Percentiles rank a stretch among this genome's conserved stretches.
Evolutionary conservation across 2,113 vertebrate genomes (phyloP).

Genomic region (Dunckerocampus dactyliophorus): DNA sequence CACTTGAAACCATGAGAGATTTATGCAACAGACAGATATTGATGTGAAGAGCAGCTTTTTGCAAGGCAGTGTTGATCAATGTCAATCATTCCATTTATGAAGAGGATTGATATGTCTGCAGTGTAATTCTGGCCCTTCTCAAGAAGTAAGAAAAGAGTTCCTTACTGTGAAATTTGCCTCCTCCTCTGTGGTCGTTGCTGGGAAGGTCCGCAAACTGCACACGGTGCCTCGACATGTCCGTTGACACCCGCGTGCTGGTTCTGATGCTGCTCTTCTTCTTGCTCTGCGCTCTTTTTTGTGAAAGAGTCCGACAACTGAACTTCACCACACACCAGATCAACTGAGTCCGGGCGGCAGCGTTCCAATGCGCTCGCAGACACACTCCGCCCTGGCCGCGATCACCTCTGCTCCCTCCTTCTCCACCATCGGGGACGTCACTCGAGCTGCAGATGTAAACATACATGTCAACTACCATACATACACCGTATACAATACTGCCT

Average conservation of each 20-base stretch:
- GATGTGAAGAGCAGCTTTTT: background rate
- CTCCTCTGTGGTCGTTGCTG: conserved; percentile 62
- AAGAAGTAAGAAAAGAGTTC: background rate
- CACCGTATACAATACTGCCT: background rate
- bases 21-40: background rate
- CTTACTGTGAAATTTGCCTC: conserved; percentile 70
- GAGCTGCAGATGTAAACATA: background rate
- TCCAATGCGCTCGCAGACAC: conserved; percentile 4
- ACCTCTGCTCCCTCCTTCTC: conserved; percentile 4
- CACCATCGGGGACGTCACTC: background rate
- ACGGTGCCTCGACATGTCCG: conserved; percentile 75
- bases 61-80: background rate
- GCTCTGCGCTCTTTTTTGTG: background rate
- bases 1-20: background rate
- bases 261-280: background rate
- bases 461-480: too few relatives aligned
- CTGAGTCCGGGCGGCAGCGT: conserved; percentile 12
- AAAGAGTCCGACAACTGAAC: conserved; percentile 48
- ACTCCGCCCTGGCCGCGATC: background rate
- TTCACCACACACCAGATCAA: conserved; percentile 22
- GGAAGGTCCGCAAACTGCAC: conserved; percentile 76
- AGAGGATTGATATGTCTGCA: background rate
- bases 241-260: conserved; percentile 12
- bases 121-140: too few relatives aligned
- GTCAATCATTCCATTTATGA: too few relatives aligned